Base-by-base conservation (phyloP, 2,888 invertebrate species). In the Dusona sp. region DNA sequence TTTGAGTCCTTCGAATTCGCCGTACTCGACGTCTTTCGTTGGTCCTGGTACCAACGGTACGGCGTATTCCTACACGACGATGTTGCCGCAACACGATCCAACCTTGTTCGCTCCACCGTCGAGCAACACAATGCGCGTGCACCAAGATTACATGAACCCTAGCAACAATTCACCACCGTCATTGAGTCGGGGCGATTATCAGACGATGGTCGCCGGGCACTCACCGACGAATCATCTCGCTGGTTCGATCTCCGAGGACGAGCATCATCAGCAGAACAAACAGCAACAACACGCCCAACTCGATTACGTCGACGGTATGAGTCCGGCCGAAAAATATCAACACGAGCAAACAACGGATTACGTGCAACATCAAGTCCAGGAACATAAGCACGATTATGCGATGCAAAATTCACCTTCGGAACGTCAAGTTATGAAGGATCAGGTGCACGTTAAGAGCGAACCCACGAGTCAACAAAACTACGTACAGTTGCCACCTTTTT, bases 401-500 rank as follows among this genome's bases (percentile, higher is more conserved):
- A 93, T 94, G 92, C 92, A 94, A 84, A 81, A 89, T 80, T 82
- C 90, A 74, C 92, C 93, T 80, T 90, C 93, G 8, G 90, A 92
- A 83, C 85, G 89, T 61, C 85, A 90, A 78, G 89, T 94, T 92
- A 57, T 95, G 94, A 88, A 95, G 94, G 90, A 94, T 64, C 94
- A 94, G 82, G 42, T 93, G 22, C 89, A 93, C 78, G 95, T 96
- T 77, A 96, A 96, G 90, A 96, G 95, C 95, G 96, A 96, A 91
- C 95, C 96, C 33, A 95, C 94, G 64, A 92, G 92, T 93, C 90
- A 95, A 94, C 96, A 96, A 92, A 95, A 95, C 73, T 97, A 96
- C 92, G 97, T 97, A 61, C 96, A 96, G 79, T 94, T 97, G 94
- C 97, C 97, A 95, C 96, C 97, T 96, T 97, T 97, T 96, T 95